These are phyloP conservation scores for Thermophis baileyi DNA, from an alignment of 2,113 vertebrate species.

Conservation along the genomic window DNA sequence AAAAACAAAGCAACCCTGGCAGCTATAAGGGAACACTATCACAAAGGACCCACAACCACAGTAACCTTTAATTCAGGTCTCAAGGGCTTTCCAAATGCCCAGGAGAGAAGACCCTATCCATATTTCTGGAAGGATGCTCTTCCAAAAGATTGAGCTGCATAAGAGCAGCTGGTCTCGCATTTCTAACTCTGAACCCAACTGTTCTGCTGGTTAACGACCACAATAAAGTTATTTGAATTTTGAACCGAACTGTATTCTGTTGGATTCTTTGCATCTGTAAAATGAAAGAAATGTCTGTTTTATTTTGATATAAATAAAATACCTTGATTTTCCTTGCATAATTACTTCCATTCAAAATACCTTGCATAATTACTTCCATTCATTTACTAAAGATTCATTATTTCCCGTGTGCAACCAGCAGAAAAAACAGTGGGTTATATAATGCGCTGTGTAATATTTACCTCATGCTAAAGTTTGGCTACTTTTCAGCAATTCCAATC, in stretches of 20 bases:
- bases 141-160: not conserved
- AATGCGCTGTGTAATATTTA: not conserved
- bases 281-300: not conserved
- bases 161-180: not conserved
- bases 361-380: not conserved
- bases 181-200: not conserved
- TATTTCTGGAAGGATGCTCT: not conserved
- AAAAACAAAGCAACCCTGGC: not conserved
- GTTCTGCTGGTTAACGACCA: not conserved
- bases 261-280: not conserved
- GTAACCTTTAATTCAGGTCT: not conserved
- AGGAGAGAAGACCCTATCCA: not conserved
- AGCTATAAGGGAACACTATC: not conserved
- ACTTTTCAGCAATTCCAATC: not conserved
- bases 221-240: not conserved
- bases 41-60: not conserved
- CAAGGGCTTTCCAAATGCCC: not conserved
- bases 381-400: not conserved
- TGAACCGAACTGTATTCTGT: not conserved
- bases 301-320: not conserved
- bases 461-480: not conserved
- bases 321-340: not conserved
- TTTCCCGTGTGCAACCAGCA: not conserved
- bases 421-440: not conserved
- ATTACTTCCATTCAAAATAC: not conserved